Percentiles rank a stretch among this genome's conserved stretches.
Evolutionary conservation across 92 coral and sea anemone genomes (phyloP).

Genomic region (Porites cylindrica): DNA sequence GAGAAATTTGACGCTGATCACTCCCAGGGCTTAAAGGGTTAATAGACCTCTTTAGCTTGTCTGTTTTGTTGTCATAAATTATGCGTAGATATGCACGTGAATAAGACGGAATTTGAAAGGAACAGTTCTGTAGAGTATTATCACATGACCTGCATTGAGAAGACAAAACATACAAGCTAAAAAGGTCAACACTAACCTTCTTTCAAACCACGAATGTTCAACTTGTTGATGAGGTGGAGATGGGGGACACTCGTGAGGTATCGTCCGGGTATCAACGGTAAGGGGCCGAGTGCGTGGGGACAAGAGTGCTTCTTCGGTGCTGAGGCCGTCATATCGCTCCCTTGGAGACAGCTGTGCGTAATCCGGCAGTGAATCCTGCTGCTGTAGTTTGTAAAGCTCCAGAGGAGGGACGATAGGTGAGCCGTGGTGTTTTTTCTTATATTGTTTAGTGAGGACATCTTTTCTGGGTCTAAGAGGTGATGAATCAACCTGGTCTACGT

Average conservation of each 20-base stretch:
- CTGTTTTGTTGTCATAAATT: too few relatives aligned
- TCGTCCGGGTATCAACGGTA: constrained; percentile 86
- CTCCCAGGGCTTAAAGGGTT: too few relatives aligned
- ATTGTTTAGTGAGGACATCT: constrained; percentile 25
- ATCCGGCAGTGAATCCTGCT: constrained; percentile 70
- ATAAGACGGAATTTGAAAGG: too few relatives aligned
- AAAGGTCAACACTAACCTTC: constrained; percentile 70
- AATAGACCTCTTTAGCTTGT: too few relatives aligned
- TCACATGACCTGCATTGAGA: too few relatives aligned
- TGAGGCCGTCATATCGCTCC: constrained; percentile 90
- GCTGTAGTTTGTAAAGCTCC: constrained; percentile 90
- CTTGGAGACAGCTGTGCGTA: constrained; percentile 91
- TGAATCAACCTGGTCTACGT: constrained; percentile 42
- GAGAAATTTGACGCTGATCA: too few relatives aligned
- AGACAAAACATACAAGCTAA: too few relatives aligned
- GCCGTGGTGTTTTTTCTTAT: constrained; percentile 59
- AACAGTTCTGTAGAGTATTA: too few relatives aligned
- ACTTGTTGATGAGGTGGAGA: constrained; percentile 96
- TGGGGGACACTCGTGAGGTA: constrained; percentile 96
- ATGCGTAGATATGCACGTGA: too few relatives aligned
- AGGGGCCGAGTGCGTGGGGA: constrained; percentile 97
- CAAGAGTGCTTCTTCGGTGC: constrained; percentile 89
- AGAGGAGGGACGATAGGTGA: constrained; percentile 88
- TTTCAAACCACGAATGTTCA: constrained; percentile 94
- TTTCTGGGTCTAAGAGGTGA: constrained; percentile 19